These are phyloP conservation scores for Ctenoplectra terminalis DNA, from an alignment of 1,140 invertebrate species.

Conservation along the genomic window DNA sequence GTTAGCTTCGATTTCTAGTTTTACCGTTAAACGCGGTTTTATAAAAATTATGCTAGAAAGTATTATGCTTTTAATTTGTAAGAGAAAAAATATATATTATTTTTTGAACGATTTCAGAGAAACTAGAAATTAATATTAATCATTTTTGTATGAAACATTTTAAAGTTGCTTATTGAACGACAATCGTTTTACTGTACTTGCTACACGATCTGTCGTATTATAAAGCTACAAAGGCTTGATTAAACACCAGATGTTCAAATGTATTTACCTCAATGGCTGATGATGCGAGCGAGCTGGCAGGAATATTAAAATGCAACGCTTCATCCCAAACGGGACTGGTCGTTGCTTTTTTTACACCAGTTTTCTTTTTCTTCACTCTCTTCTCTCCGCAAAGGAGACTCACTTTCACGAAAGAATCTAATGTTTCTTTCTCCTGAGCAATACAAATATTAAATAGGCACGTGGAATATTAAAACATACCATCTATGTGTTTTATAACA, in stretches of 20 bases:
- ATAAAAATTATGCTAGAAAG: too few relatives aligned
- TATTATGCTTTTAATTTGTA: too few relatives aligned
- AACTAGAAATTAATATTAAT: background rate
- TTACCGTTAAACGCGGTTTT: too few relatives aligned
- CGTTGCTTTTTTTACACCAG: constrained; percentile 92
- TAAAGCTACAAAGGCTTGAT: background rate
- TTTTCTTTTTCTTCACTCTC: constrained; percentile 95
- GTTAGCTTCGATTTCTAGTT: too few relatives aligned
- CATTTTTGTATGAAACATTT: background rate
- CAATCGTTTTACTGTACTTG: background rate
- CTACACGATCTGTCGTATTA: background rate
- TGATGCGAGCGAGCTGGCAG: constrained; percentile 86
- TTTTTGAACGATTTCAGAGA: too few relatives aligned
- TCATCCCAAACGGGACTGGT: constrained; percentile 98
- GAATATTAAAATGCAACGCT: constrained; percentile 94
- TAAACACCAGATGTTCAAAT: background rate
- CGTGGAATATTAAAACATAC: background rate
- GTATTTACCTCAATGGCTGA: constrained; percentile 89
- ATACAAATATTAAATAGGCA: background rate
- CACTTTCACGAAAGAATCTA: constrained; percentile 96
- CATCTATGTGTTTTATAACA: background rate
- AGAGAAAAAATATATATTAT: too few relatives aligned
- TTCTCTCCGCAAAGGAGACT: constrained; percentile 93
- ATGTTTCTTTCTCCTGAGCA: constrained; percentile 74
- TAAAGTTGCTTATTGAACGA: background rate